Evolutionary conservation across 2,888 invertebrate genomes (phyloP).

Genomic region (Orthonevra nobilis): DNA sequence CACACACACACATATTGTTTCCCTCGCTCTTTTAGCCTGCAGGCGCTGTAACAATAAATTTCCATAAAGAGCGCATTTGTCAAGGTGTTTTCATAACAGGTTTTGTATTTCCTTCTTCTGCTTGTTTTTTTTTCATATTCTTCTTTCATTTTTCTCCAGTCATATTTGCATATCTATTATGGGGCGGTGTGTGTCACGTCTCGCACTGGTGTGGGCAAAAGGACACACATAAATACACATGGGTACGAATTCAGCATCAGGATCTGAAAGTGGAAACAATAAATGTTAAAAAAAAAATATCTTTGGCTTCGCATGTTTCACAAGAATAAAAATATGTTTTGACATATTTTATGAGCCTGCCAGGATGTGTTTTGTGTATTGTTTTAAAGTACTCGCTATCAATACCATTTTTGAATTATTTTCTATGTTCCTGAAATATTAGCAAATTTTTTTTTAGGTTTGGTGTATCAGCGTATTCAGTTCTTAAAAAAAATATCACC

Average conservation of each 20-base stretch:
- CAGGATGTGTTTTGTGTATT: slow-evolving; percentile 4
- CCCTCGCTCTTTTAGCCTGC: not conserved
- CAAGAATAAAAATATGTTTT: not conserved
- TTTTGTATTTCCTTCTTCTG: slow-evolving; percentile 36
- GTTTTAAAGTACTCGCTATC: not conserved
- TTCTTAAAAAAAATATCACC: too few relatives aligned
- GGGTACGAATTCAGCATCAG: not conserved
- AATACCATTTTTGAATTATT: too few relatives aligned
- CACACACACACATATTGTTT: not conserved
- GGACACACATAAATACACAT: not conserved
- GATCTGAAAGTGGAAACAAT: slow-evolving; percentile 7
- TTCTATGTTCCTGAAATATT: too few relatives aligned
- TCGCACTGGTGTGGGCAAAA: not conserved
- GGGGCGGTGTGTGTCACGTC: not conserved
- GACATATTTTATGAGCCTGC: not conserved
- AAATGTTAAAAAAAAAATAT: slow-evolving; percentile 4
- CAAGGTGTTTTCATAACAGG: slow-evolving; percentile 61
- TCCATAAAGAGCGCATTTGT: slow-evolving; percentile 67
- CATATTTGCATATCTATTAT: slow-evolving; percentile 21
- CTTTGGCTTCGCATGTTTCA: not conserved
- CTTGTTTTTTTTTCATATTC: too few relatives aligned
- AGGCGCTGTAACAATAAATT: slow-evolving; percentile 57
- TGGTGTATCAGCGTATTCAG: too few relatives aligned
- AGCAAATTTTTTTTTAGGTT: too few relatives aligned
- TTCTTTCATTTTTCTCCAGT: not conserved